These are phyloP conservation scores for Illadopsis cleaveri DNA, from an alignment of 2,113 vertebrate genomes.

Conservation along the genomic window DNA sequence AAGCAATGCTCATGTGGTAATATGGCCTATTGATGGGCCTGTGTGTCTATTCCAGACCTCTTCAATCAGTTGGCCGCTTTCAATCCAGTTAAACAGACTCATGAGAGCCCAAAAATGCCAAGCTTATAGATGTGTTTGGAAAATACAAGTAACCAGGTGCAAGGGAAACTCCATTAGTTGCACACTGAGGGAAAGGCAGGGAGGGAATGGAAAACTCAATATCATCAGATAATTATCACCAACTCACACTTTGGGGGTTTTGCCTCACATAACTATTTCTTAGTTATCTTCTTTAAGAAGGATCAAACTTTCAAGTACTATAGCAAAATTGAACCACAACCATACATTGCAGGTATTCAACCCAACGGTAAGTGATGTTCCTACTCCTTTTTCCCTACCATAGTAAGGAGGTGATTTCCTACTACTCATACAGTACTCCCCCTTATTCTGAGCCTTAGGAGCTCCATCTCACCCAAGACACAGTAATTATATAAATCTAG, in stretches of 20 bases:
- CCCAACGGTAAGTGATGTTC: not conserved
- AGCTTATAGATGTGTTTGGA: not conserved
- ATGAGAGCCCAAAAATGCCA: not conserved
- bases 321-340: not conserved
- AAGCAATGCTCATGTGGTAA: not conserved
- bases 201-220: not conserved
- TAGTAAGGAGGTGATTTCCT: not conserved
- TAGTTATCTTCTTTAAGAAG: not conserved
- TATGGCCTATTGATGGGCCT: not conserved
- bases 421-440: not conserved
- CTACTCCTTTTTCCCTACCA: not conserved
- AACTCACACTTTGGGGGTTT: not conserved
- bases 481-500: not conserved
- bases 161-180: not conserved
- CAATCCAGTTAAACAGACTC: not conserved
- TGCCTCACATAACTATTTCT: not conserved
- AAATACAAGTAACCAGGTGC: not conserved
- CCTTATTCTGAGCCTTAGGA: not conserved
- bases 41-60: not conserved
- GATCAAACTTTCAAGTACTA: not conserved
- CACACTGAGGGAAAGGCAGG: not conserved
- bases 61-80: not conserved
- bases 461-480: not conserved
- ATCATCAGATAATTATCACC: not conserved
- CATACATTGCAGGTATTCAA: not conserved